Base-by-base conservation (phyloP, 2,113 vertebrate species). In the Rissa tridactyla region DNA sequence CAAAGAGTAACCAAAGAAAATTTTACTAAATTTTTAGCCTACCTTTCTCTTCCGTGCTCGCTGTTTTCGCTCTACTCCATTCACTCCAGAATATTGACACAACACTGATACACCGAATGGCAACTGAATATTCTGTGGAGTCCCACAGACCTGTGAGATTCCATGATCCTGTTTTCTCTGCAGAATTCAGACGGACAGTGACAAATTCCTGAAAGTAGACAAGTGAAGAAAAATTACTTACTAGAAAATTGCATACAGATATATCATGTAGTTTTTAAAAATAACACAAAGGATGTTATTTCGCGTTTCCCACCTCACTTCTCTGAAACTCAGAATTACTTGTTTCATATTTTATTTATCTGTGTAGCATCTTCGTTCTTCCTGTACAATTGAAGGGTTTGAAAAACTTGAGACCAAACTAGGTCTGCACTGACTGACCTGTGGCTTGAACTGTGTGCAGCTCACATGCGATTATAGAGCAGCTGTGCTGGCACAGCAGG, bases 61-160 rank as follows among this genome's bases (percentile, higher is more conserved):
- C 96, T 4, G 1, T 92, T 96, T 86, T 58, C 40, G 80, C 96
- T 76, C 26, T 72, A 60, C 98, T 98, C 98, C 98, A 98, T 20
- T 94, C 97, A 62, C 98, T 98, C 98, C 98, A 98, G 49, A 97
- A 92, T 15, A 3, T 8, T n/a, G 98, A 98, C 8, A 8, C 4
- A 7, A 8, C 5, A n/a, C 16, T 46, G 9, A 5, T 58, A 73
- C 98, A 98, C 8, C 47, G 95, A 93, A 98, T 7, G 7, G 92
- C 86, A 49, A 98, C 20, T 12, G 86, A 91, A 70, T 98, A 98
- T 15, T 97, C 92, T 15, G 97, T 97, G 65, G 84, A 98, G 73
- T 95, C 92, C 96, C 86, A 88, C 23, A 98, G 94, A 16, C 54
- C 96, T 4, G 95, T 97, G 79, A 98, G 97, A 87, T 97, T 97